Evolutionary conservation across 2,888 invertebrate species (phyloP), one percentile per base, ranked within the genome.

Genomic region (Sussaba pulchella): DNA sequence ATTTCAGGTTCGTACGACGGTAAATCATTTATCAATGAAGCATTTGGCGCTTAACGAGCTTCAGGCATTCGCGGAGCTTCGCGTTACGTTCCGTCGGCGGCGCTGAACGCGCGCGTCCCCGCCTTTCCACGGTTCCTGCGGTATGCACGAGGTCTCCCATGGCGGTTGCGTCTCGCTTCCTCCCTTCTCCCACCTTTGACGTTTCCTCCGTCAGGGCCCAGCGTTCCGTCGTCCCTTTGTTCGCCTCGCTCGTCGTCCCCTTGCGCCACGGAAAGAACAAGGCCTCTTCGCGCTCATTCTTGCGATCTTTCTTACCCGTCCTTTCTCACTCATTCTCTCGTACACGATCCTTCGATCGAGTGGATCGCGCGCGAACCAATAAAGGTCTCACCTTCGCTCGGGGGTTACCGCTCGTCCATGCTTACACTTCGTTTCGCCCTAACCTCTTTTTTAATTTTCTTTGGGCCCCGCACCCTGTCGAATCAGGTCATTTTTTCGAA

Each of bases 181-280:
- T 41, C 17, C 14, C 19, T 41, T 64, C 67, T 36, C 19, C n/a
- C 64, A 31, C 50, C 78, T n/a, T 66, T 63, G 70, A 54, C 69
- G n/a, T 67, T 52, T 66, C 78, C 71, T 43, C 78, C 47, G 72
- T 70, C 78, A 61, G 72, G 75, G 69, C 54, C 78, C 54, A 61
- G 67, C 45, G 61, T 43, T 54, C 57, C 84, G 86, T 85, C 86
- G 54, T 50, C 43, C 43, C 43, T 43, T 75, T 83, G 81, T 83
- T 78, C 84, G 86, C 83, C 76, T 79, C 81, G 76, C 82, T 79
- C 79, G 81, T 64, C 79, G 82, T 69, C 83, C 81, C 77, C 82
- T 77, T 52, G 14, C 50, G 45, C 70, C 43, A 21, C 31, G 14
- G 54, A 66, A 43, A 21, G 31, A 70, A 64, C 54, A 52, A 21